Evolutionary conservation across 2,113 vertebrate genomes (phyloP), one percentile per base, ranked within the genome.

Genomic region (Scophthalmus maximus): DNA sequence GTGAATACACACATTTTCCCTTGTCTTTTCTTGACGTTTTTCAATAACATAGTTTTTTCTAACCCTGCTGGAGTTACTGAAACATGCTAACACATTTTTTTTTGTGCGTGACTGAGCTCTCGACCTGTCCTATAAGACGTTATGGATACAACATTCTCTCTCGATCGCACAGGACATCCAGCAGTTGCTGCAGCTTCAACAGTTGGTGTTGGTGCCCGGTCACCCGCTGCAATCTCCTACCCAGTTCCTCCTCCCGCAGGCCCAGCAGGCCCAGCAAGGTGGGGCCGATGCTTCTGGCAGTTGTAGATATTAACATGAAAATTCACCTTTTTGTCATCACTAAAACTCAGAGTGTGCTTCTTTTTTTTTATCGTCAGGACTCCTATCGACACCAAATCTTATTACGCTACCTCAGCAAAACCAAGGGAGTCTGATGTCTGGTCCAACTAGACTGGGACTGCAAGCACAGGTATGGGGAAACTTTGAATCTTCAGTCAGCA

Each of bases 341-440:
- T 26, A 29, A 10, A 34, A 1, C 2, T 47, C 6, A 22, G 55
- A 2, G 47, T 57, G 15, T 26, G 1, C 36, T 61, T 22, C 55
- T 42, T 14, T 38, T 66, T 65, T 47, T 18, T 26, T 34, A 57
- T 34, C 17, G 29, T 73, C 80, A 97, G 96, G 96, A 92, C 94
- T 96, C 90, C 92, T 97, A 64, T 92, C 94, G 23, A 95, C 96
- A 89, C 93, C 94, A 95, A 97, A 96, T 96, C 93, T 97, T 89
- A 95, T 97, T 94, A 84, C 95, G 93, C 96, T 97, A 97, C 96
- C 96, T 97, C 96, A 97, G 92, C 96, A 96, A 95, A 95, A 94
- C 94, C 96, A 96, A 90, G 95, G 95, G 92, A 94, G 94, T 87
- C 93, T 96, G 88, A 89, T 97, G 86, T 91, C 94, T 73, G 91